These are phyloP conservation scores for Cephonodes hylas DNA, from an alignment of 2,888 invertebrate species.

Conservation along the genomic window DNA sequence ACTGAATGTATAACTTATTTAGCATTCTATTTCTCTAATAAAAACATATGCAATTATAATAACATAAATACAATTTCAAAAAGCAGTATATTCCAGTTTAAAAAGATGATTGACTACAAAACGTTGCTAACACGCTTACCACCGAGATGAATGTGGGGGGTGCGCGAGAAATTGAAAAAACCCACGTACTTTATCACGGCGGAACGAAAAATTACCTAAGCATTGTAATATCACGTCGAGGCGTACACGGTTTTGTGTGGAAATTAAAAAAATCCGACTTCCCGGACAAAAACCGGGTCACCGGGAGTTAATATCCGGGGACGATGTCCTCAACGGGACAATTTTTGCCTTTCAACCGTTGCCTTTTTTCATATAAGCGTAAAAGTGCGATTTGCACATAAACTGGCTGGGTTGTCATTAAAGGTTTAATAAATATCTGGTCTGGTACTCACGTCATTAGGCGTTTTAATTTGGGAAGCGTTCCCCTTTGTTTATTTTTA, in stretches of 20 bases:
- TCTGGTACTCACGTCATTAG: neutral
- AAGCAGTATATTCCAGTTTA: neutral
- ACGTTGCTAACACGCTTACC: neutral
- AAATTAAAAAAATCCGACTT: slow-evolving; percentile 31
- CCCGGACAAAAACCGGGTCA: slow-evolving; percentile 21
- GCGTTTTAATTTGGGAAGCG: neutral
- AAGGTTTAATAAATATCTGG: slow-evolving; percentile 7
- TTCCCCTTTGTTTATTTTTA: neutral
- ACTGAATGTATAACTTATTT: too few relatives aligned
- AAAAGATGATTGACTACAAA: neutral
- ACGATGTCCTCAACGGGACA: slow-evolving; percentile 17
- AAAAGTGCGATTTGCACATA: slow-evolving; percentile 29
- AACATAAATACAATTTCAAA: neutral
- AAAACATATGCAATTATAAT: neutral
- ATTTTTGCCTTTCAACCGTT: slow-evolving; percentile 27
- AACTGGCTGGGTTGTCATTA: slow-evolving; percentile 13
- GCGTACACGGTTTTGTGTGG: slow-evolving; percentile 3
- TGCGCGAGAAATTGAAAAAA: neutral
- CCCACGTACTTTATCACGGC: neutral
- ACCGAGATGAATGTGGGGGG: neutral
- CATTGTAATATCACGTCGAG: slow-evolving; percentile 8
- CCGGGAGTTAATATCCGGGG: slow-evolving; percentile 34
- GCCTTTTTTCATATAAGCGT: slow-evolving; percentile 24
- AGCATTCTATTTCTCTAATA: neutral
- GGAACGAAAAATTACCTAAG: slow-evolving; percentile 4